Evolutionary conservation across 2,113 vertebrate genomes (phyloP).

Genomic region (Sebastes fasciatus): DNA sequence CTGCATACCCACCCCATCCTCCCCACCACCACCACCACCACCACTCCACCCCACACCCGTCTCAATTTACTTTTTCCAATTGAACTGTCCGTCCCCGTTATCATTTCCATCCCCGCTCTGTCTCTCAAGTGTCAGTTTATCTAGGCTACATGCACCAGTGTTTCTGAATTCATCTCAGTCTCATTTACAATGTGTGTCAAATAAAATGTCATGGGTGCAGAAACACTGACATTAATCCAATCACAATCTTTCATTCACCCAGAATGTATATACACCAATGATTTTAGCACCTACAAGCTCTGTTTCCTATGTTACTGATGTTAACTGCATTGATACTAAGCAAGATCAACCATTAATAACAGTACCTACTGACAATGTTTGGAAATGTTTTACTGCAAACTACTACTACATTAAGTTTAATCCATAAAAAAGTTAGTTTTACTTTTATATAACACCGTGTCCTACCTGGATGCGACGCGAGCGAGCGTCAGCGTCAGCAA

Average conservation of each 20-base stretch:
- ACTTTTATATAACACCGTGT: background rate
- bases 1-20: background rate
- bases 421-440: background rate
- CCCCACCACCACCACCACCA: background rate
- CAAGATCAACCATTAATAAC: background rate
- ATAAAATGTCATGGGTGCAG: constrained; percentile 16
- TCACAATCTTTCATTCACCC: constrained; percentile 2
- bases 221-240: constrained; percentile 3
- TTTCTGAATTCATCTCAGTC: constrained; percentile 18
- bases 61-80: constrained; percentile 45
- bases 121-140: constrained; percentile 42
- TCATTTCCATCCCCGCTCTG: constrained; percentile 24
- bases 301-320: background rate
- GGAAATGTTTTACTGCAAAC: background rate
- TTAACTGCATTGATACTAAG: background rate
- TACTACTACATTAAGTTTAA: background rate
- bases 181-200: constrained; percentile 32
- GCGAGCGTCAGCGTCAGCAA: too few relatives aligned
- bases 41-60: background rate
- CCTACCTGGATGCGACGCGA: too few relatives aligned
- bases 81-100: constrained; percentile 32
- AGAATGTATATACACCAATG: background rate
- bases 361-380: background rate
- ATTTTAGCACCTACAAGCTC: background rate
- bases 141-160: constrained; percentile 1